A percentile compares a stretch with the other conserved stretches of the same genome.
phyloP scores from a whole-genome alignment of 2,113 vertebrate genomes.

The Gobiocypris rarus region DNA sequence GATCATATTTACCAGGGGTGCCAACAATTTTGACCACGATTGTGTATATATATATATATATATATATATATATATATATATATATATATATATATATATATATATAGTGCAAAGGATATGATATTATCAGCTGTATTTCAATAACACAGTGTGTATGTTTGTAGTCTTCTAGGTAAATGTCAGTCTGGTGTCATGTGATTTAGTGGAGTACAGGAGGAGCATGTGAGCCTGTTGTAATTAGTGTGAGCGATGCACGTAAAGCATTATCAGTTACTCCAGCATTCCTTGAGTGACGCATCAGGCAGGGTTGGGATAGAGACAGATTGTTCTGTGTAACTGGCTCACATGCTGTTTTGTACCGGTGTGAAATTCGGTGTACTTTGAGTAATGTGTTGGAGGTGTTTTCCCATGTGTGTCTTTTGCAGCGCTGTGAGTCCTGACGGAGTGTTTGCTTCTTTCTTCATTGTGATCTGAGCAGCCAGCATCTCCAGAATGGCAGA shows the following conservation, averaged over 20 bases:
- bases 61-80: no score
- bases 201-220: background rate
- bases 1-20: no score
- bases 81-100: no score
- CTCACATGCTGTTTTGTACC: background rate
- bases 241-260: background rate
- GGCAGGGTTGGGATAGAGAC: background rate
- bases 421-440: slow-evolving; percentile 5
- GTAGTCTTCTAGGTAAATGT: background rate
- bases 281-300: background rate
- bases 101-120: no score
- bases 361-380: background rate
- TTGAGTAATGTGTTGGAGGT: background rate
- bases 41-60: no score
- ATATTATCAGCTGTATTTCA: background rate
- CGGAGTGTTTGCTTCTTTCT: background rate
- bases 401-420: background rate
- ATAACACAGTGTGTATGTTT: background rate
- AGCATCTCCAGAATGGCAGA: background rate
- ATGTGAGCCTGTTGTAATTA: background rate
- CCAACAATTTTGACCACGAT: no score
- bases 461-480: background rate
- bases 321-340: background rate
- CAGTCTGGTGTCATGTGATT: slow-evolving; percentile 28
- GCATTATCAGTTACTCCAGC: background rate